Base-by-base conservation (phyloP, 1,140 invertebrate species). In the Saccostrea cuccullata region DNA sequence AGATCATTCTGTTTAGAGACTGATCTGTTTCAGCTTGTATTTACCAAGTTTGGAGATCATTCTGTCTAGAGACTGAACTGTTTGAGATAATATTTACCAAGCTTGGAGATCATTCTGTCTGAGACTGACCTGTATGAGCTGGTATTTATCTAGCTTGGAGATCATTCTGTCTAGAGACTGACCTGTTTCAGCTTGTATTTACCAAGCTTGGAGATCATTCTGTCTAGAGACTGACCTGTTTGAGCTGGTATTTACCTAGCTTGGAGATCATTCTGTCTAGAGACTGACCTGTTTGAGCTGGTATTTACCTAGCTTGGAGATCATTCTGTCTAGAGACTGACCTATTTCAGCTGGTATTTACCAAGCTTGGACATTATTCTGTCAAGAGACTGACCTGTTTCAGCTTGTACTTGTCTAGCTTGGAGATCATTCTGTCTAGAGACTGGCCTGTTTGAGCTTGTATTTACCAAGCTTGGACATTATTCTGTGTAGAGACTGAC, bases 301-400 rank as follows among this genome's bases (percentile, higher is more conserved):
- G 47, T 47, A 47, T 47, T 47, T 47, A 9, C 9, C 47, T 3
- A 47, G 47, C 47, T 47, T 47, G 47, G 47, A 47, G 5, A 47
- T 47, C 47, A 47, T 47, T 47, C 9, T 47, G 47, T 47, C 47
- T 47, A 47, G 9, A 8, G 6, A 47, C 47, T 70, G 84, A 95
- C 94, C 92, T 93, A 89, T 93, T 93, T 94, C 9, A 95, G 90
- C 88, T 95, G 88, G 90, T 98, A 98, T 90, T 96, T 96, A 89
- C 97, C 96, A n/a, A 98, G 97, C 92, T 98, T 97, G 88, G 96
- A 96, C 89, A 97, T 96, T 92, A 98, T 98, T 91, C 97, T 96
- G 89, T 47, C 5, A 2, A 47, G 5, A 47, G 6, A 47, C 23
- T 47, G 85, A 95, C 94, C 92, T 93, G 90, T 93, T 93, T 94